phyloP scores from a whole-genome alignment of 2,888 invertebrate species.

The Liodrosophila aerea region DNA sequence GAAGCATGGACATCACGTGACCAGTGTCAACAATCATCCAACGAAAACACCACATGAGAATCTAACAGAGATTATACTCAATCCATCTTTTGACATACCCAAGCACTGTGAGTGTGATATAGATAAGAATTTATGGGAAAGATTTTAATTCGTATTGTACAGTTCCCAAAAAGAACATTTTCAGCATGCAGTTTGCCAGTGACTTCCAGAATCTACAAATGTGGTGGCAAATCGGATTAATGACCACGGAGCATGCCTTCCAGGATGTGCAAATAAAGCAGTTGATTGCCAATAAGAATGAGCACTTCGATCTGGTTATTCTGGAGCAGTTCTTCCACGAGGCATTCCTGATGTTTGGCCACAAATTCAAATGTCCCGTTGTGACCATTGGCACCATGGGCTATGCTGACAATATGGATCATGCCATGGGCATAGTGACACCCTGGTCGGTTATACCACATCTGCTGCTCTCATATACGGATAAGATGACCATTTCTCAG shows the following conservation, averaged over 20 bases:
- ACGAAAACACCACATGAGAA: conserved; percentile 81
- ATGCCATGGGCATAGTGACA: conserved; percentile 81
- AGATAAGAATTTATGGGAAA: not conserved
- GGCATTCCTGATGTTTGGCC: conserved; percentile 82
- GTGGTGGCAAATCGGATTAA: conserved; percentile 78
- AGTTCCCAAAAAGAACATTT: conserved; percentile 80
- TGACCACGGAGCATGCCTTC: conserved; percentile 79
- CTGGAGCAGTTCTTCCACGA: conserved; percentile 83
- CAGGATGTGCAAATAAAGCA: conserved; percentile 73
- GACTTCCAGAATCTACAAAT: conserved; percentile 79
- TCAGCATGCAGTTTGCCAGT: conserved; percentile 78
- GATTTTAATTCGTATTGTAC: not conserved
- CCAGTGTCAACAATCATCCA: conserved; percentile 78
- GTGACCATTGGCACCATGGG: conserved; percentile 82
- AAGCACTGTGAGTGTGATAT: conserved; percentile 74
- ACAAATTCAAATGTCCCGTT: conserved; percentile 82
- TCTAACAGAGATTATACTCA: conserved; percentile 81
- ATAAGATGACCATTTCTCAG: conserved; percentile 81
- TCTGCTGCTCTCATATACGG: conserved; percentile 76
- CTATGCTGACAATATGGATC: conserved; percentile 82
- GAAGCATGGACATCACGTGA: conserved; percentile 82
- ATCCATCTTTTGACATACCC: conserved; percentile 80
- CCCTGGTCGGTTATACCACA: conserved; percentile 82
- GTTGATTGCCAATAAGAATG: conserved; percentile 77
- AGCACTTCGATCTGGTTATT: conserved; percentile 82